These are phyloP conservation scores for Sebastiscus albofasciatus DNA, from an alignment of 2,797 vertebrate species.

Conservation along the genomic window DNA sequence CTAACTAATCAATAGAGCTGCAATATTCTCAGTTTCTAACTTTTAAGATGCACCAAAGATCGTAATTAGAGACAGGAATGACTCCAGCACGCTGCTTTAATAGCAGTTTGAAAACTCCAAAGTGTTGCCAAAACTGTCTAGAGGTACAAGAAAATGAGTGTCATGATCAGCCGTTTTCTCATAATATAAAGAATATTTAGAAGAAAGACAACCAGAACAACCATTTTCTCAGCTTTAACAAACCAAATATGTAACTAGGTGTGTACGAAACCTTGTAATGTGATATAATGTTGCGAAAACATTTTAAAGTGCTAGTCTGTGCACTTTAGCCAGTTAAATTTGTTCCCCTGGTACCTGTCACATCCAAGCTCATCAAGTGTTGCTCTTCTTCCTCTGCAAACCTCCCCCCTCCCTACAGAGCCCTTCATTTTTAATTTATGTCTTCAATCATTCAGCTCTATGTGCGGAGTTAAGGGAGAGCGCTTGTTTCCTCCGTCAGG, in stretches of 20 bases:
- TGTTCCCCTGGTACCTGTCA: conserved; percentile 22
- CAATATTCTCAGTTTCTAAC: neutral
- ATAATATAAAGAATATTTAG: neutral
- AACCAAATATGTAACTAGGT: neutral
- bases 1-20: neutral
- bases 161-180: neutral
- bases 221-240: neutral
- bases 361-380: conserved; percentile 21
- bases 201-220: no score
- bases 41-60: neutral
- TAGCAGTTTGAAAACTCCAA: neutral
- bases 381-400: conserved; percentile 11
- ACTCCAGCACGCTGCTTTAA: neutral
- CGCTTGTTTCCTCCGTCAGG: conserved; percentile 51
- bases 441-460: conserved; percentile 54
- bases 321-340: neutral
- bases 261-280: neutral
- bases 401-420: neutral
- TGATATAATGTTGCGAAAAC: neutral
- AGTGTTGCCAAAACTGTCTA: neutral
- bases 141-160: neutral
- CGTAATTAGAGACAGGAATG: neutral
- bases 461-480: conserved; percentile 47
- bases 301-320: neutral
- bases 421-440: conserved; percentile 53